These are phyloP conservation scores for Patagioenas fasciata DNA, from an alignment of 2,113 vertebrate genomes.

Conservation along the genomic window DNA sequence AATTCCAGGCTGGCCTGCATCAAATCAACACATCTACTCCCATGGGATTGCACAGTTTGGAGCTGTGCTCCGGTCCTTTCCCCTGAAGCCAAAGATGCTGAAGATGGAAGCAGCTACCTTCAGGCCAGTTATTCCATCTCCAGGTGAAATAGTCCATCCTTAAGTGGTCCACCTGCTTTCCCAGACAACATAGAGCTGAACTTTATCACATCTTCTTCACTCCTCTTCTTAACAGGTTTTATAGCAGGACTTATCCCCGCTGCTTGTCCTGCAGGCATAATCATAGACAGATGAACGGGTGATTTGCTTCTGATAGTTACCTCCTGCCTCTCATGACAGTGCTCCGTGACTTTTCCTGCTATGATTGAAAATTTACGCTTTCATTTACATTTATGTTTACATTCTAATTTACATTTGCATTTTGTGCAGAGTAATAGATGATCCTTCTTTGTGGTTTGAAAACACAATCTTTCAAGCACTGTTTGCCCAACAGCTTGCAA, in stretches of 20 bases:
- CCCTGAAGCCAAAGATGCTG: not conserved
- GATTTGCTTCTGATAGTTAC: not conserved
- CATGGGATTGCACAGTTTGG: not conserved
- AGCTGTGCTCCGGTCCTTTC: not conserved
- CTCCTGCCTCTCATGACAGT: not conserved
- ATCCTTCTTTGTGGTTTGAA: not conserved
- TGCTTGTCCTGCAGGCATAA: accelerated
- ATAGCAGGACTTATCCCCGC: not conserved
- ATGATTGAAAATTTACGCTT: too few relatives aligned
- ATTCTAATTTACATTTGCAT: too few relatives aligned
- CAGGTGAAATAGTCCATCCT: not conserved
- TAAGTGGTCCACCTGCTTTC: not conserved
- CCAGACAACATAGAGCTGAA: not conserved
- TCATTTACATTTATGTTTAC: too few relatives aligned
- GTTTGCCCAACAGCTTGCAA: not conserved
- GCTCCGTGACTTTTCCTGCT: not conserved
- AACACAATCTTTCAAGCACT: not conserved
- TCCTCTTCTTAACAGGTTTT: not conserved
- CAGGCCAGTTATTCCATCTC: not conserved
- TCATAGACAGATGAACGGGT: not conserved
- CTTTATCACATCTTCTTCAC: not conserved
- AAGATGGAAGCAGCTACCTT: not conserved
- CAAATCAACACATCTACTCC: not conserved
- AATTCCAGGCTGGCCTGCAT: not conserved
- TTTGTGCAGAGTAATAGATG: not conserved